Conservation (phyloP, 1,140 invertebrate species). For the Gerris buenoi region DNA sequence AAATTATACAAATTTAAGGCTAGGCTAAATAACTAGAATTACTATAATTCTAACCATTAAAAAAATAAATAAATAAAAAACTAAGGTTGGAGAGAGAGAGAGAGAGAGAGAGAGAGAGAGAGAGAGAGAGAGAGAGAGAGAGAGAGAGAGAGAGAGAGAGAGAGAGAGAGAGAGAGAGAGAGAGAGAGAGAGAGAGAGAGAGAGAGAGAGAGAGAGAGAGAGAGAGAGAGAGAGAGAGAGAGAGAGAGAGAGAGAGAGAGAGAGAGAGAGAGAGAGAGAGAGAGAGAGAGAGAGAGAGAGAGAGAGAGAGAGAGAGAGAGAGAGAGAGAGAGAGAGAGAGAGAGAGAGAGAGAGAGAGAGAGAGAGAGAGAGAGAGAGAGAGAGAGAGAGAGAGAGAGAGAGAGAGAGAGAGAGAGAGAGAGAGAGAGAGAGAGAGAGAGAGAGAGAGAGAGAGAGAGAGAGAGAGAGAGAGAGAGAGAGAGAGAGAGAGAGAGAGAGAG, state of each 20-base stretch:
- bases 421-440: not conserved
- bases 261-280: not conserved
- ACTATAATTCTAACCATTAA: too few species aligned
- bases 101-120: constrained; percentile 4
- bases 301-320: constrained; percentile 6
- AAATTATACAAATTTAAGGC: too few species aligned
- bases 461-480: constrained; percentile 6
- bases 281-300: not conserved
- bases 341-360: constrained; percentile 5
- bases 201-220: constrained; percentile 4
- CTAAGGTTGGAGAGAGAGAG: too few species aligned
- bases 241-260: constrained; percentile 2
- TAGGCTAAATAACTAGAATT: too few species aligned
- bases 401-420: constrained; percentile 9
- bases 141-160: constrained; percentile 9
- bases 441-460: constrained; percentile 7
- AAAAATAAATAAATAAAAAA: too few species aligned
- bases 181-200: not conserved
- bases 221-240: constrained; percentile 3
- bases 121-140: constrained; percentile 3
- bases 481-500: constrained; percentile 9
- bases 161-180: constrained; percentile 1
- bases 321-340: constrained; percentile 6
- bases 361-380: constrained; percentile 5
- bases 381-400: constrained; percentile 10